These are phyloP conservation scores for Crax fasciolata DNA, from an alignment of 2,797 vertebrate species.

Conservation along the genomic window DNA sequence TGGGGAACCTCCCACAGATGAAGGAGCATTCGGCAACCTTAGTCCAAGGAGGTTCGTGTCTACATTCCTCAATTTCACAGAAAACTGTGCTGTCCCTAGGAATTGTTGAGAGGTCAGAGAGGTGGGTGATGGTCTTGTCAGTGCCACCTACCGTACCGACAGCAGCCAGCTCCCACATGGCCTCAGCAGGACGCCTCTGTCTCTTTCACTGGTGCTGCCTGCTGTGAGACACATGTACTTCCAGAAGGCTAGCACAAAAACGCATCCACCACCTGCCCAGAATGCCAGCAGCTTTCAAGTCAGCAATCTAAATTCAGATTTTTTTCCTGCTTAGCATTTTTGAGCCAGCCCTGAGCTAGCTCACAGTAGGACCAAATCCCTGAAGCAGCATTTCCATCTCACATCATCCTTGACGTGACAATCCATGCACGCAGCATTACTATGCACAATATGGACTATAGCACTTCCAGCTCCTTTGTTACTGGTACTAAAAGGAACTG, in stretches of 20 bases:
- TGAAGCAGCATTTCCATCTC: background rate
- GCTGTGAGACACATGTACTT: background rate
- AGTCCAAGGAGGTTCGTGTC: background rate
- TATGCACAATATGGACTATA: too few relatives aligned
- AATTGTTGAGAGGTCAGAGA: background rate
- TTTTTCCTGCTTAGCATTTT: background rate
- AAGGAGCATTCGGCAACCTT: background rate
- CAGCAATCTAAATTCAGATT: background rate
- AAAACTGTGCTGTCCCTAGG: background rate
- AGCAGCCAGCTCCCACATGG: background rate
- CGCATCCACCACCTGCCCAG: background rate
- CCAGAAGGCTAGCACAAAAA: background rate
- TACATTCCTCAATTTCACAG: background rate
- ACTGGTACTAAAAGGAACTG: background rate
- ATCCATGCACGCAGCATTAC: accelerated
- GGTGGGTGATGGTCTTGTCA: background rate
- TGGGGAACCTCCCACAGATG: background rate
- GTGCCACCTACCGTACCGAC: background rate
- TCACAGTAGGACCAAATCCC: background rate
- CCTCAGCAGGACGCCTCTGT: background rate
- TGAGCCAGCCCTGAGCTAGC: background rate
- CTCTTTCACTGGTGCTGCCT: background rate
- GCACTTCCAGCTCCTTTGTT: background rate
- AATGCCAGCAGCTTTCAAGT: background rate
- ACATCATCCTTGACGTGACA: too few relatives aligned